phyloP scores from a whole-genome alignment of 2,113 vertebrate genomes.

The Gambusia affinis region DNA sequence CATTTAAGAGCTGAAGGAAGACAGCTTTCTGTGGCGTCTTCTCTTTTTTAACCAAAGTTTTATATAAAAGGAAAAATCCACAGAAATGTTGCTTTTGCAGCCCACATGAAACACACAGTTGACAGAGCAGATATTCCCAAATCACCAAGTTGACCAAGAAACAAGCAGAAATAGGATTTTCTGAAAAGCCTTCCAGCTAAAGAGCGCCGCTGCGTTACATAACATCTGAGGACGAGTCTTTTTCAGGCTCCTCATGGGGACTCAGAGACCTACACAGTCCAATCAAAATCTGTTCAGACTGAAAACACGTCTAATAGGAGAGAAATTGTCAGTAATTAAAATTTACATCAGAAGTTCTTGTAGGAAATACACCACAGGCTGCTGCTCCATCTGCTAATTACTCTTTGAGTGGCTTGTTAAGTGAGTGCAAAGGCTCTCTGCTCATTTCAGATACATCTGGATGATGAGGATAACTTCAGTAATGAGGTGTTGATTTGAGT shows the following conservation, averaged over 20 bases:
- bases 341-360: conserved; percentile 62
- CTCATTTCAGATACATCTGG: conserved; percentile 49
- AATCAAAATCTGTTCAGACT: conserved; percentile 47
- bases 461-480: conserved; percentile 43
- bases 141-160: not conserved
- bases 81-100: not conserved
- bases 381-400: conserved; percentile 72
- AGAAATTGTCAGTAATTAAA: conserved; percentile 68
- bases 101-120: not conserved
- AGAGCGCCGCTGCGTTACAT: not conserved
- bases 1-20: not conserved
- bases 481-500: conserved; percentile 35
- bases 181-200: not conserved
- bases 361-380: conserved; percentile 63
- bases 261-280: conserved; percentile 46
- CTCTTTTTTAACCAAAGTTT: too few species aligned
- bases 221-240: conserved; percentile 17
- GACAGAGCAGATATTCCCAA: not conserved
- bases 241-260: conserved; percentile 39
- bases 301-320: conserved; percentile 46
- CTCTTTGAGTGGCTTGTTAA: conserved; percentile 54
- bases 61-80: not conserved
- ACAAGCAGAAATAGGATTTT: not conserved
- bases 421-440: conserved; percentile 35
- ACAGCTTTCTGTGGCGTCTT: not conserved